Conservation (phyloP, 2,113 vertebrate species). For the Lonchura striata region DNA sequence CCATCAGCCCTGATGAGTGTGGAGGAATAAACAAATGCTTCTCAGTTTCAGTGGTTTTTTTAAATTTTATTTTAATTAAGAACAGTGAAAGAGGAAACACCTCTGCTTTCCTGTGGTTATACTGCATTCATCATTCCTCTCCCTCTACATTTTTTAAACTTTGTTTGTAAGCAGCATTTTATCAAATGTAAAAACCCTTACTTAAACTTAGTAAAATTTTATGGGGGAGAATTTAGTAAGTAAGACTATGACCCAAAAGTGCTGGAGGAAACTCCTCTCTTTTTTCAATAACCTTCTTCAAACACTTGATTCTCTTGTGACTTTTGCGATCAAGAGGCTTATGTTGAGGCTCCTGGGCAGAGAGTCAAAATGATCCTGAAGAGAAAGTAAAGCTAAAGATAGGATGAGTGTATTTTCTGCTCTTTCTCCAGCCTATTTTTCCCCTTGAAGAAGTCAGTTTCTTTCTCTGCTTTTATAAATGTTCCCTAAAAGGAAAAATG, state of each 20-base stretch:
- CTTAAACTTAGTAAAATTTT: slow-evolving; percentile 25
- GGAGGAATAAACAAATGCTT: background rate
- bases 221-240: background rate
- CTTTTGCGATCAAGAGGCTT: slow-evolving; percentile 8
- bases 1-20: background rate
- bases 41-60: background rate
- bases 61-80: background rate
- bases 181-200: background rate
- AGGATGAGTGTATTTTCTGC: background rate
- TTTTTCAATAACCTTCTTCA: background rate
- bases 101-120: slow-evolving; percentile 40
- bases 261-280: background rate
- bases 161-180: background rate
- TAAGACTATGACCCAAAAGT: background rate
- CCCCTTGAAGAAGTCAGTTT: background rate
- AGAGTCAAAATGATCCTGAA: slow-evolving; percentile 22
- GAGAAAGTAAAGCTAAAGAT: background rate
- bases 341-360: slow-evolving; percentile 19
- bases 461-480: background rate
- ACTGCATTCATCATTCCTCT: background rate
- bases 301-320: background rate
- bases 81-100: slow-evolving; percentile 18
- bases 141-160: background rate
- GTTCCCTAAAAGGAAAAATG: background rate
- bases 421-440: background rate